A percentile compares a stretch with the other conserved stretches of the same genome.
Conservation (phyloP, 2,113 vertebrate species). For the Microtus montanus region DNA sequence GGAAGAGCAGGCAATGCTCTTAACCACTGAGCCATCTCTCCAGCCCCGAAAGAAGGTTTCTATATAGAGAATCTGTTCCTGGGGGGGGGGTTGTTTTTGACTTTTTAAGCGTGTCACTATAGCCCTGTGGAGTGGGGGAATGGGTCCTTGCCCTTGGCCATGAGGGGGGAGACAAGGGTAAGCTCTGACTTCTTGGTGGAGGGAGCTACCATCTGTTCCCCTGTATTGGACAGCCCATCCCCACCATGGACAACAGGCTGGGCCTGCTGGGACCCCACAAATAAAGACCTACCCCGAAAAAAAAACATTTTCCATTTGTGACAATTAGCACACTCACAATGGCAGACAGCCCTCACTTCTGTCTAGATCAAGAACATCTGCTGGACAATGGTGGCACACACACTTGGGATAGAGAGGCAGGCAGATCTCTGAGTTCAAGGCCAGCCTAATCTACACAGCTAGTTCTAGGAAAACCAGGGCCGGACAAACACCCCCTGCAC, state of each 20-base stretch:
- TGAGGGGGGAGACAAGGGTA: not conserved
- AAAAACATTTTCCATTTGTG: not conserved
- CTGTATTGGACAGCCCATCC: not conserved
- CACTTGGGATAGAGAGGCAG: not conserved
- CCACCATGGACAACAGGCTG: not conserved
- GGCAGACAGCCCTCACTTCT: not conserved
- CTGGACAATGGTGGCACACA: not conserved
- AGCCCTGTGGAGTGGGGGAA: too few relatives aligned
- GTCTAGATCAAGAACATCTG: not conserved
- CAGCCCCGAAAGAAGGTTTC: constrained; percentile 76
- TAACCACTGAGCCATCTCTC: too few relatives aligned
- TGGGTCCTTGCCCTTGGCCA: not conserved
- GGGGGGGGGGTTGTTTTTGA: not conserved
- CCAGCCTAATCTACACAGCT: not conserved
- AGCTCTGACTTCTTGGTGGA: not conserved
- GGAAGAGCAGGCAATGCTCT: too few relatives aligned
- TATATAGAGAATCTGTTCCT: constrained; percentile 50
- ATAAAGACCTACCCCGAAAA: constrained; percentile 36
- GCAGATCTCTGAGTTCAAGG: not conserved
- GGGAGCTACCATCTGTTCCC: not conserved
- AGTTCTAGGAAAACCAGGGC: not conserved
- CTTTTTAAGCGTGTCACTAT: not conserved
- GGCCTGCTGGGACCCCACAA: not conserved
- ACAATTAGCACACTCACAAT: not conserved
- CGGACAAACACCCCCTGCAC: not conserved